Percentiles rank a stretch among this genome's conserved stretches.
Evolutionary conservation across 2,113 vertebrate species (phyloP).

Genomic region (Phaetusa simplex): DNA sequence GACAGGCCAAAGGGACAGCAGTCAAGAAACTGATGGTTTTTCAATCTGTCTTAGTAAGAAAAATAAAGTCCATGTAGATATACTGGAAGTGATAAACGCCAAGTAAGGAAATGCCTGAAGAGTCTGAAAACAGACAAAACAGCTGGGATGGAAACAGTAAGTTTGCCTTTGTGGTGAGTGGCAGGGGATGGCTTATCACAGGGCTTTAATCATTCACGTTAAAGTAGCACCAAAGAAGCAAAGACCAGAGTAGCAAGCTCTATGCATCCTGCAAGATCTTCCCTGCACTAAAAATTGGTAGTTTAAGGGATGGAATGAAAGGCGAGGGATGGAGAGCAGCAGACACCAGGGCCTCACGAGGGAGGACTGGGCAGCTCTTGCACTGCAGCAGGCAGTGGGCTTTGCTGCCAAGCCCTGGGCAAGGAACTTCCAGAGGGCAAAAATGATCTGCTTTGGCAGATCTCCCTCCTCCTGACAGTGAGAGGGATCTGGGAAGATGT

Average conservation of each 20-base stretch:
- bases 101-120: conserved; percentile 10
- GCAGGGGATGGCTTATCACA: background rate
- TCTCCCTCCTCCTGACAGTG: background rate
- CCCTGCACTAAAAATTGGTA: background rate
- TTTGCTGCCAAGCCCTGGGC: background rate
- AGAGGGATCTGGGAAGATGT: background rate
- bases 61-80: background rate
- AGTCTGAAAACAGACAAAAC: background rate
- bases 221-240: background rate
- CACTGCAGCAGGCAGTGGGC: background rate
- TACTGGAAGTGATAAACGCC: background rate
- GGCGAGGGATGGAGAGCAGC: background rate
- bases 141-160: background rate
- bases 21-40: background rate
- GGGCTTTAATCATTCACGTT: background rate
- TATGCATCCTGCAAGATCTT: background rate
- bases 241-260: background rate
- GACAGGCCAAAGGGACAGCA: background rate
- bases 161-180: background rate
- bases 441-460: background rate
- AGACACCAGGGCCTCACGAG: background rate
- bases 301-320: background rate
- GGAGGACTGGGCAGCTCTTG: background rate
- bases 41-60: background rate
- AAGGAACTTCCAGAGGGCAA: background rate